A percentile compares a stretch with the other conserved stretches of the same genome.
These are phyloP conservation scores for Hypanus sabinus DNA, from an alignment of 2,113 vertebrate species.

Conservation along the genomic window DNA sequence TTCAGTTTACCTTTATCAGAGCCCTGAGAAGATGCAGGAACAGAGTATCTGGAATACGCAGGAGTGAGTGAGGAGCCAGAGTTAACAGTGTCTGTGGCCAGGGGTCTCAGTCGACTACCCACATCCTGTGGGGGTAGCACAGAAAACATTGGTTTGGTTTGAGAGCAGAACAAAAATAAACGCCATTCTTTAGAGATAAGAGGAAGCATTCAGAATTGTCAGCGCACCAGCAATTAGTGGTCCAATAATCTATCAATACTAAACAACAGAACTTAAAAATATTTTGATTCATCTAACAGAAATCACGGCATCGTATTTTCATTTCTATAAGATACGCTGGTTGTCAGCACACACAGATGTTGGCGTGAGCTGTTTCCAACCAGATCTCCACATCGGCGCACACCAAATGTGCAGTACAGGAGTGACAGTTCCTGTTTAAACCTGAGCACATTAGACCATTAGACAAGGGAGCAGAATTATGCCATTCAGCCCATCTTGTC, in stretches of 20 bases:
- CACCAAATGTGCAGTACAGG: neutral
- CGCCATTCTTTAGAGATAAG: neutral
- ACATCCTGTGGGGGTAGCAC: constrained; percentile 9
- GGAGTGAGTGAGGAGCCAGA: neutral
- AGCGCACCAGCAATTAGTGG: neutral
- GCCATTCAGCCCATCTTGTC: no score
- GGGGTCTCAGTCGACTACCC: neutral
- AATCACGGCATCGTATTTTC: neutral
- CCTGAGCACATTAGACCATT: no score
- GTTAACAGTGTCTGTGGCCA: neutral
- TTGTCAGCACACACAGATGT: no score
- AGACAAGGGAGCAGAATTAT: no score
- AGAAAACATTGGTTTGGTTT: neutral
- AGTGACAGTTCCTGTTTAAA: neutral
- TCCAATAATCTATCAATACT: neutral
- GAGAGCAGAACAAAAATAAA: neutral
- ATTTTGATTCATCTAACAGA: neutral
- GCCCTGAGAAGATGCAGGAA: neutral
- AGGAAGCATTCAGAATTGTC: neutral
- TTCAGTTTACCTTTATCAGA: neutral
- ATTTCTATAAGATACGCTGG: no score
- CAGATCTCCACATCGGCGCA: no score
- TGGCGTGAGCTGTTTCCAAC: no score
- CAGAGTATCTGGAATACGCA: neutral
- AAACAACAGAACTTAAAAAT: neutral